Conservation (phyloP, 1,140 invertebrate genomes). For the Trachymyrmex cornetzi region DNA sequence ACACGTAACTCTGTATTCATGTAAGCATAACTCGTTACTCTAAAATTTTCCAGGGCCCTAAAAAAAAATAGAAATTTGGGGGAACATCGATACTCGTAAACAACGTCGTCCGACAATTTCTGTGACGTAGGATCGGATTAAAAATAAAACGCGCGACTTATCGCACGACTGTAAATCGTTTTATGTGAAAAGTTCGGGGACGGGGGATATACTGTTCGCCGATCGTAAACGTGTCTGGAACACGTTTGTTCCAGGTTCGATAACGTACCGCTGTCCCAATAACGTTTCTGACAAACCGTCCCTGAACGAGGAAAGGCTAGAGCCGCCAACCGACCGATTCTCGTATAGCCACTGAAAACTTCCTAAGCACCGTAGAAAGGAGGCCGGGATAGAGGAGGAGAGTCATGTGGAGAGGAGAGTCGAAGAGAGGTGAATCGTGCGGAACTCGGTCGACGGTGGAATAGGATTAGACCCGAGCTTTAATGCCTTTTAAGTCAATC, state of each 20-base stretch:
- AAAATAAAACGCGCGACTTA: slow-evolving; percentile 60
- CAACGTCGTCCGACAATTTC: slow-evolving; percentile 17
- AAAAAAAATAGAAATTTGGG: background rate
- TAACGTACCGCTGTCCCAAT: slow-evolving; percentile 63
- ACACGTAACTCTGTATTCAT: background rate
- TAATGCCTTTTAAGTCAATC: slow-evolving; percentile 63
- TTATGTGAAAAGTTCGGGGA: slow-evolving; percentile 52
- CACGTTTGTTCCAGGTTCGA: slow-evolving; percentile 54
- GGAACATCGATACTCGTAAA: background rate
- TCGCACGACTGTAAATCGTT: slow-evolving; percentile 55
- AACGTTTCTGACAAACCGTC: slow-evolving; percentile 59
- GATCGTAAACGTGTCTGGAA: slow-evolving; percentile 62
- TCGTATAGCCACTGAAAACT: slow-evolving; percentile 51
- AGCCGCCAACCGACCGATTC: slow-evolving; percentile 18
- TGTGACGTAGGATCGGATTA: slow-evolving; percentile 24
- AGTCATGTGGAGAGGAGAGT: background rate
- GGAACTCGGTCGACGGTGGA: slow-evolving; percentile 52
- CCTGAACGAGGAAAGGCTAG: slow-evolving; percentile 21
- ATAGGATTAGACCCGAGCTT: slow-evolving; percentile 52
- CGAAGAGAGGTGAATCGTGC: slow-evolving; percentile 27
- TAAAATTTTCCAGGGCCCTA: background rate
- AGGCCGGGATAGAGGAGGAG: slow-evolving; percentile 25
- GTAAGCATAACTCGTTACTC: background rate
- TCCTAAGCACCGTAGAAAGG: slow-evolving; percentile 51
- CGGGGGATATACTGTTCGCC: slow-evolving; percentile 42